Percentiles rank a stretch among this genome's conserved stretches.
phyloP scores from a whole-genome alignment of 2,113 vertebrate species.

The Nycticryphes semicollaris region DNA sequence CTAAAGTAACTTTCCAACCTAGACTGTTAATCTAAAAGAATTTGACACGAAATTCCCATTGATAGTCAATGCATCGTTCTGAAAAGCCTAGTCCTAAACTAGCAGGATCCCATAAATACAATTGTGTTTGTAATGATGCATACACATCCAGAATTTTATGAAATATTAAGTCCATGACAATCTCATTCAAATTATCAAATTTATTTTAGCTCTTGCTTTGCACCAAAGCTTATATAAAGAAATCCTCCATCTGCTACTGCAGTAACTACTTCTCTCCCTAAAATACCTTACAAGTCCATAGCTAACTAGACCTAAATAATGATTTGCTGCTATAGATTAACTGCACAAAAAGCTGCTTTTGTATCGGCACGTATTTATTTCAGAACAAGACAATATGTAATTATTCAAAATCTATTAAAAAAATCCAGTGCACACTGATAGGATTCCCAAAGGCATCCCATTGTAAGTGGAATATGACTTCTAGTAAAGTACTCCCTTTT shows the following conservation, averaged over 20 bases:
- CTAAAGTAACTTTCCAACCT: neutral
- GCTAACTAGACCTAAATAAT: neutral
- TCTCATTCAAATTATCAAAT: neutral
- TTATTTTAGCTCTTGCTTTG: neutral
- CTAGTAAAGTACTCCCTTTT: neutral
- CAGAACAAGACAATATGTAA: neutral
- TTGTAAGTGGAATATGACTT: neutral
- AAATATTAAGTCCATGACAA: neutral
- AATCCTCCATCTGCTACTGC: neutral
- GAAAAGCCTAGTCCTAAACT: neutral
- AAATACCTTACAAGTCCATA: neutral
- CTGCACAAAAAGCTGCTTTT: neutral
- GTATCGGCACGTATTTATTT: neutral
- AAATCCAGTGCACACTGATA: neutral
- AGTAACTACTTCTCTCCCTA: slow-evolving; percentile 12
- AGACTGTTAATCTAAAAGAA: neutral
- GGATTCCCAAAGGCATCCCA: neutral
- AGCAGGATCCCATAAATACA: neutral
- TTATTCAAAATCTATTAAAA: neutral
- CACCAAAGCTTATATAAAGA: neutral
- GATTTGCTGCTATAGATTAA: neutral
- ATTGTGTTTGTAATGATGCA: neutral
- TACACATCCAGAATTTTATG: neutral
- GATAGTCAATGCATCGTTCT: neutral
- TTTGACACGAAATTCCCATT: neutral